Evolutionary conservation across 1,140 invertebrate genomes (phyloP).

Genomic region (Plodia interpunctella): DNA sequence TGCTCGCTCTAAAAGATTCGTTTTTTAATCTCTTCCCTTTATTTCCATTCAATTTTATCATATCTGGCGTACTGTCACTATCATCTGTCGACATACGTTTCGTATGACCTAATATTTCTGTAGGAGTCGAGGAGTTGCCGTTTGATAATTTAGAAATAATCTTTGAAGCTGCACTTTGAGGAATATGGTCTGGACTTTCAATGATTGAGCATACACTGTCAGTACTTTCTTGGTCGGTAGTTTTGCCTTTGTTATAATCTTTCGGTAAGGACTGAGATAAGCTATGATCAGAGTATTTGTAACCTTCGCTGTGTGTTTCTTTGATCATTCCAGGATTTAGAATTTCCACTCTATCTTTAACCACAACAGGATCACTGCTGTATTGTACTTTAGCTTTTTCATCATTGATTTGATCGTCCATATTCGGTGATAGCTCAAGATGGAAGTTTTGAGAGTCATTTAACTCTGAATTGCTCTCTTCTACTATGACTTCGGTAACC

Average conservation of each 20-base stretch:
- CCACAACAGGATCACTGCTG: conserved; percentile 44
- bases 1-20: conserved; percentile 56
- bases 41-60: conserved; percentile 44
- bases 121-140: conserved; percentile 66
- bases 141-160: conserved; percentile 69
- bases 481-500: conserved; percentile 47
- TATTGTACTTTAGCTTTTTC: conserved; percentile 30
- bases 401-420: conserved; percentile 27
- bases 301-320: conserved; percentile 47
- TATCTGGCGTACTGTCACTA: conserved; percentile 52
- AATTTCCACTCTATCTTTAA: conserved; percentile 45
- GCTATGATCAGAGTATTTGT: conserved; percentile 43
- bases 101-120: conserved; percentile 28
- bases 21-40: conserved; percentile 53
- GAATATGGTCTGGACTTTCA: conserved; percentile 59
- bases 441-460: conserved; percentile 66
- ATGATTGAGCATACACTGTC: conserved; percentile 53
- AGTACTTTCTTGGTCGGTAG: conserved; percentile 63
- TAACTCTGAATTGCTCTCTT: conserved; percentile 43
- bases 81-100: conserved; percentile 36
- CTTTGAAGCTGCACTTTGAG: conserved; percentile 55
- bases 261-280: conserved; percentile 37
- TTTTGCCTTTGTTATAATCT: conserved; percentile 39
- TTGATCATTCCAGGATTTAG: conserved; percentile 38
- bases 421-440: conserved; percentile 48